phyloP scores from a whole-genome alignment of 1,140 invertebrate genomes.

The Drosophila leontia region DNA sequence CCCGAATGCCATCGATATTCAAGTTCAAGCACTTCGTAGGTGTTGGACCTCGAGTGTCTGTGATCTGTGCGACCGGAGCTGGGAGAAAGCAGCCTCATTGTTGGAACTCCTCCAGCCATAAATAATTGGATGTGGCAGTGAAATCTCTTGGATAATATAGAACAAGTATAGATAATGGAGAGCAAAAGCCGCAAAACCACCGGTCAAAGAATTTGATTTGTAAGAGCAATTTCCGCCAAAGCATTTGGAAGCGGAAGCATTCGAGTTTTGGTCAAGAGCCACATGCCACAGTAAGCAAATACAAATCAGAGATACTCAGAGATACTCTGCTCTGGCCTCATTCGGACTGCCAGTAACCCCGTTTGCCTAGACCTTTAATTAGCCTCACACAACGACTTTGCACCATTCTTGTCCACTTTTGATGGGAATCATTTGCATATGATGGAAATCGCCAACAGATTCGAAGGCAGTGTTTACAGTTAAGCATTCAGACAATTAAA shows the following conservation, averaged over 20 bases:
- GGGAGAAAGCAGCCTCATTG: conserved; percentile 33
- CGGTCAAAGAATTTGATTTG: conserved; percentile 36
- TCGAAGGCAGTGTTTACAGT: conserved; percentile 6
- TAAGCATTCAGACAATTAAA: too few relatives aligned
- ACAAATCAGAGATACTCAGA: conserved; percentile 34
- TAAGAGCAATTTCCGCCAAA: conserved; percentile 47
- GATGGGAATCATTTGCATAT: conserved; percentile 44
- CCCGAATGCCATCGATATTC: conserved; percentile 11
- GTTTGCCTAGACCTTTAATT: conserved; percentile 39
- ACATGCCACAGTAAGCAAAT: conserved; percentile 32
- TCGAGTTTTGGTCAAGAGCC: conserved; percentile 32
- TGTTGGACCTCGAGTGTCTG: conserved; percentile 24
- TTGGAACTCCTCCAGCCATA: conserved; percentile 11
- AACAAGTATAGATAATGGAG: conserved; percentile 18
- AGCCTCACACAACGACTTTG: conserved; percentile 19
- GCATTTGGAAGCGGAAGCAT: conserved; percentile 40
- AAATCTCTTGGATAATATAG: conserved; percentile 31
- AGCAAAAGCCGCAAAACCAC: conserved; percentile 30
- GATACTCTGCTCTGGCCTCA: conserved; percentile 19
- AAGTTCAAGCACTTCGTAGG: conserved; percentile 41
- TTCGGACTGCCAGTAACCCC: conserved; percentile 18
- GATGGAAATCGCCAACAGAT: conserved; percentile 8
- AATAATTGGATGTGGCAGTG: conserved; percentile 31
- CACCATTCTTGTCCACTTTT: conserved; percentile 29
- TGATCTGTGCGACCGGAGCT: conserved; percentile 20